Conservation (phyloP, 2,113 vertebrate species). For the Motacilla alba region DNA sequence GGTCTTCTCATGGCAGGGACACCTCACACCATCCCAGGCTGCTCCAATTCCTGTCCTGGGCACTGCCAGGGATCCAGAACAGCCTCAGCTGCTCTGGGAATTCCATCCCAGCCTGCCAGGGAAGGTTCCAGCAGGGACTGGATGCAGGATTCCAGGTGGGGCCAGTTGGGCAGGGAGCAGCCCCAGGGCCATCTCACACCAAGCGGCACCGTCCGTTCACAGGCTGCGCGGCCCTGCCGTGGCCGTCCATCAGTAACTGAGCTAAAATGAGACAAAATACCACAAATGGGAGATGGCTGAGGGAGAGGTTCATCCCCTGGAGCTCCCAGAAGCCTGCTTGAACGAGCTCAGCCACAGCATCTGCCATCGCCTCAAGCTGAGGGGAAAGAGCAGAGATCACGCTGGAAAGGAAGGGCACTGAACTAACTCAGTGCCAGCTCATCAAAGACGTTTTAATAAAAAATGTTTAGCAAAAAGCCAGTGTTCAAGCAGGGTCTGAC, state of each 20-base stretch:
- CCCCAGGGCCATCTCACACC: neutral
- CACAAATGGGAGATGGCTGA: neutral
- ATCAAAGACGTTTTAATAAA: neutral
- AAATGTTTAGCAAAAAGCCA: neutral
- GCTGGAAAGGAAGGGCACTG: neutral
- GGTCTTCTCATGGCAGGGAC: neutral
- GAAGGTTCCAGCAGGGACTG: neutral
- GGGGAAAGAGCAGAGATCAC: neutral
- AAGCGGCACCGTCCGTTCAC: neutral
- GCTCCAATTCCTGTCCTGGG: neutral
- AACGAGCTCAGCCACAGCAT: neutral
- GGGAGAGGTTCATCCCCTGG: neutral
- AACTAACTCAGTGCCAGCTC: neutral
- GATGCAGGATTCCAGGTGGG: neutral
- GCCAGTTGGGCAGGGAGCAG: neutral
- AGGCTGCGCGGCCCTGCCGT: accelerated
- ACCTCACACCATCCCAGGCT: neutral
- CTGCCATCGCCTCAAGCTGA: neutral
- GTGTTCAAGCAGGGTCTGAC: neutral
- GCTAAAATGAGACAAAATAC: neutral
- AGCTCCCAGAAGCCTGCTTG: neutral
- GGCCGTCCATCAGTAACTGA: neutral
- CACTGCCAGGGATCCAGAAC: neutral
- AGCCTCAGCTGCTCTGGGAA: neutral
- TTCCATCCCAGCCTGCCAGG: neutral